These are phyloP conservation scores for Panthera tigris DNA, from an alignment of 2,113 vertebrate genomes.

Conservation along the genomic window DNA sequence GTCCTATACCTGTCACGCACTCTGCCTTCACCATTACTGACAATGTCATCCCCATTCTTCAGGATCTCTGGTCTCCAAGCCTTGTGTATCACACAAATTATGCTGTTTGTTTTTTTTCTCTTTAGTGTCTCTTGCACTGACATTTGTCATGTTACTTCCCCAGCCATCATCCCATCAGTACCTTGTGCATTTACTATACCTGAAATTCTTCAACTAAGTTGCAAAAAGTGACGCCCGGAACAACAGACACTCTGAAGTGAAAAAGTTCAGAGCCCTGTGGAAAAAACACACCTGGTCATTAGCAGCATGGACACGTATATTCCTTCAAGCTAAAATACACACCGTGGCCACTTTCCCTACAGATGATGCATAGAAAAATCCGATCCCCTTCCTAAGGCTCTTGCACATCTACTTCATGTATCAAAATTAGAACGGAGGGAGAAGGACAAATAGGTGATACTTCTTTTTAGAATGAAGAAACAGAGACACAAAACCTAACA, in stretches of 20 bases:
- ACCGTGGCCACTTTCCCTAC: neutral
- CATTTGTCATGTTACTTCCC: neutral
- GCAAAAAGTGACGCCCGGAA: conserved; percentile 75
- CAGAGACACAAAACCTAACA: neutral
- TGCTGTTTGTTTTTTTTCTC: neutral
- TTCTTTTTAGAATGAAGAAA: neutral
- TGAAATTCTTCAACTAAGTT: conserved; percentile 79
- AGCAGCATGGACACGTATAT: neutral
- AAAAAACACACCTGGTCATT: neutral
- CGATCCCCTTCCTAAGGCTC: neutral
- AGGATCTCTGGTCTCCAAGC: neutral
- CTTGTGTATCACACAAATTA: neutral
- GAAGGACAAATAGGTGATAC: neutral
- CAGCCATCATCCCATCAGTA: neutral
- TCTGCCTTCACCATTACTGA: neutral
- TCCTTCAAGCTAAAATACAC: neutral
- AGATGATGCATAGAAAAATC: neutral
- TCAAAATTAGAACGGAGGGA: neutral
- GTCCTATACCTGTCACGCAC: neutral
- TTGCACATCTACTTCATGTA: neutral
- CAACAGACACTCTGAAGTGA: conserved; percentile 77
- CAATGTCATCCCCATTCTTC: neutral
- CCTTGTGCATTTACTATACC: conserved; percentile 55
- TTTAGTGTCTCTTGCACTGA: neutral
- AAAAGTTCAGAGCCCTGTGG: conserved; percentile 80